Evolutionary conservation across 2,113 vertebrate species (phyloP).

Genomic region (Sphaerodactylus townsendi): DNA sequence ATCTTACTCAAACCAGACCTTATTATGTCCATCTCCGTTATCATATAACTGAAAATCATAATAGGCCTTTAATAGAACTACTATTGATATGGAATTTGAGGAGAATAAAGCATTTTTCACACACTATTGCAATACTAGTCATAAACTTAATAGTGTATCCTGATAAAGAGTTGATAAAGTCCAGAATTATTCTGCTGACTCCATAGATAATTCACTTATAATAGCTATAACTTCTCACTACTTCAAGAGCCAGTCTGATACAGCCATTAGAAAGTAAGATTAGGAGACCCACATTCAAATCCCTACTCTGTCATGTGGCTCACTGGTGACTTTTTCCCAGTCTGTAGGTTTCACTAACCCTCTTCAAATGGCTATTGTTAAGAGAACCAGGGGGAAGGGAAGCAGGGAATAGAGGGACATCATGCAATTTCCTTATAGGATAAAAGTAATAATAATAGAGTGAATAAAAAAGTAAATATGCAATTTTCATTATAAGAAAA

Average conservation of each 20-base stretch:
- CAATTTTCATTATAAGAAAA: slow-evolving; percentile 31
- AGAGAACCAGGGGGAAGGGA: too few relatives aligned
- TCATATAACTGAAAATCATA: not conserved
- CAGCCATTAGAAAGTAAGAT: too few relatives aligned
- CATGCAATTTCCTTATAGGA: too few relatives aligned
- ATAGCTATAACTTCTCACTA: not conserved
- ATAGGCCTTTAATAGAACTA: not conserved
- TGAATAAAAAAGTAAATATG: not conserved
- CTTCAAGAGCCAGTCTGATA: too few relatives aligned
- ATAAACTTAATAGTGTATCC: not conserved
- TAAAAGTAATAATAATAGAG: too few relatives aligned
- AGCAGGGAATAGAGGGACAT: too few relatives aligned
- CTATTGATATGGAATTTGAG: not conserved
- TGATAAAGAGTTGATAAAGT: not conserved
- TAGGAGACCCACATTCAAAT: too few relatives aligned
- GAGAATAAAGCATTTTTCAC: too few relatives aligned
- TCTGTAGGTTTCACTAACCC: too few relatives aligned
- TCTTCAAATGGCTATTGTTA: too few relatives aligned
- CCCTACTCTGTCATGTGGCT: too few relatives aligned
- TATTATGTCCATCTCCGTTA: not conserved
- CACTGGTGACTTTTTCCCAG: too few relatives aligned
- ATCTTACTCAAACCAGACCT: not conserved
- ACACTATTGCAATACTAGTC: not conserved
- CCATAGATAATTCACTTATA: not conserved
- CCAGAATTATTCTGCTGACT: not conserved